Conservation (phyloP, 2,113 vertebrate genomes). For the Ibidorhyncha struthersii region DNA sequence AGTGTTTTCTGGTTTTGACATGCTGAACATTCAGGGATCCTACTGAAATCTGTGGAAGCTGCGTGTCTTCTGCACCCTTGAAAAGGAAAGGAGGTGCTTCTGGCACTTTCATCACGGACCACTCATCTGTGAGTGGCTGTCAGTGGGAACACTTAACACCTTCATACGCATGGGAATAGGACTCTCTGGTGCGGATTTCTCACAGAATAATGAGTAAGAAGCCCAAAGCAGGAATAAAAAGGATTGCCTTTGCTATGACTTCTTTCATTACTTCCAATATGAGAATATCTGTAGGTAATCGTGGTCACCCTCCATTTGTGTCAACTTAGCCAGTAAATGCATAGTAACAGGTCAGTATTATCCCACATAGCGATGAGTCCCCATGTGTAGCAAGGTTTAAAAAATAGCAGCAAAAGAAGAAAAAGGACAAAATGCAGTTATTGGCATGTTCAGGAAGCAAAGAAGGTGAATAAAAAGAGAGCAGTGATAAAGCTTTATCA, state of each 20-base stretch:
- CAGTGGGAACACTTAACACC: background rate
- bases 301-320: background rate
- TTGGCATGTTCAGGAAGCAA: background rate
- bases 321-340: background rate
- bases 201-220: background rate
- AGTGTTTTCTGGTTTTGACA: background rate
- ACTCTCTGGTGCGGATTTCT: background rate
- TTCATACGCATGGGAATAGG: background rate
- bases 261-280: background rate
- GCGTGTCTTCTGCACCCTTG: background rate
- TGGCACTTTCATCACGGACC: background rate
- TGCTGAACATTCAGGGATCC: background rate
- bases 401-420: background rate
- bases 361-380: background rate
- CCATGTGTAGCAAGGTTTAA: background rate
- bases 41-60: background rate
- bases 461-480: background rate
- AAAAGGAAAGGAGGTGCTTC: background rate
- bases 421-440: background rate
- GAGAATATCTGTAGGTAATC: background rate
- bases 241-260: background rate
- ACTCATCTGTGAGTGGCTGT: background rate
- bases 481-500: slow-evolving; percentile 15
- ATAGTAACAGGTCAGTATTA: background rate
- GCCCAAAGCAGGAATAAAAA: background rate